A percentile compares a stretch with the other conserved stretches of the same genome.
These are phyloP conservation scores for Ditula angustiorana DNA, from an alignment of 2,888 invertebrate species.

Conservation along the genomic window DNA sequence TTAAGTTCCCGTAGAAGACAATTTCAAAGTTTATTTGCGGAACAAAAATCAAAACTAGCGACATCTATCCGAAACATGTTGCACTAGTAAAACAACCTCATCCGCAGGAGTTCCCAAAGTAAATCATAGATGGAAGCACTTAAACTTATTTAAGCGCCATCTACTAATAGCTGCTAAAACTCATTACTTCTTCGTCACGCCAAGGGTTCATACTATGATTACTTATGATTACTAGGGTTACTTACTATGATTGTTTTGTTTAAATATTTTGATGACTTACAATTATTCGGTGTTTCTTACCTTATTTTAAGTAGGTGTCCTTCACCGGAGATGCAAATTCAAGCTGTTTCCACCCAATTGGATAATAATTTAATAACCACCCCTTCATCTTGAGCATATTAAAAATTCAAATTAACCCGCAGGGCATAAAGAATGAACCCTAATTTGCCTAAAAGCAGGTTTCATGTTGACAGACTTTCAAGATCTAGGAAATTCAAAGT, in stretches of 20 bases:
- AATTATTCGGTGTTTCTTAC: too few species aligned
- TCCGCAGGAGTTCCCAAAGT: background rate
- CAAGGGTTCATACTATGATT: too few species aligned
- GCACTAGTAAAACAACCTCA: background rate
- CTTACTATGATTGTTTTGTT: too few species aligned
- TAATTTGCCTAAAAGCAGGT: constrained; percentile 65
- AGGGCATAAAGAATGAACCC: constrained; percentile 55
- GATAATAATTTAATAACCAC: constrained; percentile 44
- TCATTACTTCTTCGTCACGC: background rate
- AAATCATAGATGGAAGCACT: background rate
- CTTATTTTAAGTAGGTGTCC: too few species aligned
- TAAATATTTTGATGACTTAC: too few species aligned
- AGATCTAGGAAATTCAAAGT: constrained; percentile 58
- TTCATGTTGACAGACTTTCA: constrained; percentile 63
- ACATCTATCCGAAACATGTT: background rate
- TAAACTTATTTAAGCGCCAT: background rate
- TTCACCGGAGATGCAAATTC: constrained; percentile 45
- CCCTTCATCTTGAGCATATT: constrained; percentile 55
- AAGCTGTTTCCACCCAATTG: constrained; percentile 59
- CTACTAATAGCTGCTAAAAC: background rate
- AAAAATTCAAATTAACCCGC: constrained; percentile 69
- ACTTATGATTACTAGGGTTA: too few species aligned
- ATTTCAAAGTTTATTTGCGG: background rate
- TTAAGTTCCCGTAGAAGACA: too few species aligned
- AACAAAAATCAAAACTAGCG: background rate